Evolutionary conservation across 1,140 invertebrate species (phyloP).

Genomic region (Hyphantria cunea): DNA sequence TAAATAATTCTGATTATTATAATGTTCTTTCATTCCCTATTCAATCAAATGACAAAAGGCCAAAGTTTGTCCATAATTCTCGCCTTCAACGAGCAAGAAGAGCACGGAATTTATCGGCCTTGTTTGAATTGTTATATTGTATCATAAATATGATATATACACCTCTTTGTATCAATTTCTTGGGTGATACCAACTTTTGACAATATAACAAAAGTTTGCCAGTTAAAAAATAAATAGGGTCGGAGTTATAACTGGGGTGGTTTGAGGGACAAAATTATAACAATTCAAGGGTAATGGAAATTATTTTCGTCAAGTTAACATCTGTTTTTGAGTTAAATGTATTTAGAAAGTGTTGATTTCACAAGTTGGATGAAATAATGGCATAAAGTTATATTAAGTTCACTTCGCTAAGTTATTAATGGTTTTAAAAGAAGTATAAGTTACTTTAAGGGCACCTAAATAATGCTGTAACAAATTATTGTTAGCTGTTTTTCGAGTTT

Average conservation of each 20-base stretch:
- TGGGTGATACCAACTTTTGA: slow-evolving; percentile 1
- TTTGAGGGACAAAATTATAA: background rate
- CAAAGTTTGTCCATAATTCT: background rate
- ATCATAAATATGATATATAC: slow-evolving; percentile 2
- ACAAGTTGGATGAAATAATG: too few species aligned
- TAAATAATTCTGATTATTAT: too few species aligned
- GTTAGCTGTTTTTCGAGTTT: too few species aligned
- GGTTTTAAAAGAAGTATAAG: too few species aligned
- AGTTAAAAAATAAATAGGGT: slow-evolving; percentile 3
- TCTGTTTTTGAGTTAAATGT: background rate
- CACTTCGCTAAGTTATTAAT: too few species aligned
- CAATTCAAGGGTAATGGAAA: background rate
- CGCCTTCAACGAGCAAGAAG: background rate
- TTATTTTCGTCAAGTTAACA: background rate
- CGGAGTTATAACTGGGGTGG: background rate
- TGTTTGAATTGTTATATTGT: slow-evolving; percentile 2
- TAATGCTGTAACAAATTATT: too few species aligned
- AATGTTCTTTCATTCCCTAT: too few species aligned
- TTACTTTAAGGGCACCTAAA: too few species aligned
- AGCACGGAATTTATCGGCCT: background rate
- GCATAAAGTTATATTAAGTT: too few species aligned
- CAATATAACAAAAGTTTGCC: slow-evolving; percentile 1
- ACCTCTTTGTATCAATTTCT: background rate
- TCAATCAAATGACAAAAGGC: too few species aligned
- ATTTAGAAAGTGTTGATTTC: too few species aligned